Base-by-base conservation (phyloP, 2,888 invertebrate species). In the Caenorhabditis imperialis region DNA sequence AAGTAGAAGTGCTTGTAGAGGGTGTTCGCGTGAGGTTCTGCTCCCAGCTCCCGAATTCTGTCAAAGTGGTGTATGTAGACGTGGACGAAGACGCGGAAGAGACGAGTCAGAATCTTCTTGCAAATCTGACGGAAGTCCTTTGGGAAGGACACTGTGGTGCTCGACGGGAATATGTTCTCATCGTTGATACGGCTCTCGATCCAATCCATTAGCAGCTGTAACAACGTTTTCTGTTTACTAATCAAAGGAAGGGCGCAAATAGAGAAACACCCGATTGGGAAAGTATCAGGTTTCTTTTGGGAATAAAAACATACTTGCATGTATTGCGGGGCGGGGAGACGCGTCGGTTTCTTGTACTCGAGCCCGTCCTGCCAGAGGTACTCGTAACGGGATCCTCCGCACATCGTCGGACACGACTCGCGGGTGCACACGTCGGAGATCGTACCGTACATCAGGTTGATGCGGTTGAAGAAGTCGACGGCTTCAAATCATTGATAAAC, bases 1-100 rank as follows among this genome's bases (percentile, higher is more conserved):
- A 94, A 95, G 89, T 94, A 95, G 89, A 94, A 95, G 89, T 95
- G 95, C 88, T 95, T 95, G 90, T 95, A 95, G 88, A 95, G 95
- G 0, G 94, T 94, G 89, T 95, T 95, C 0, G 94, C 94, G 87
- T 95, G 95, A 18, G 95, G 94, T 89, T 95, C 94, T 35, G 94
- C 94, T 82, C 94, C 93, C 84, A 95, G 93, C 45, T 93, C 92
- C 23, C 94, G 93, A 75, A 95, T 91, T 84, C 94, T 92, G 88
- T 95, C 94, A 89, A 95, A 96, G 89, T 95, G 95, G 89, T 95
- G 95, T 78, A 95, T 95, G 88, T 95, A 95, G 44, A 95, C 94
- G 89, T 95, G 95, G 1, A 95, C 95, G 89, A 95, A 95, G 3
- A 95, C 94, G 81, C 95, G 91, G 89, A 94, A 95, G 44, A 95